Conservation (phyloP, 2,888 invertebrate genomes). For the Antitype chi region DNA sequence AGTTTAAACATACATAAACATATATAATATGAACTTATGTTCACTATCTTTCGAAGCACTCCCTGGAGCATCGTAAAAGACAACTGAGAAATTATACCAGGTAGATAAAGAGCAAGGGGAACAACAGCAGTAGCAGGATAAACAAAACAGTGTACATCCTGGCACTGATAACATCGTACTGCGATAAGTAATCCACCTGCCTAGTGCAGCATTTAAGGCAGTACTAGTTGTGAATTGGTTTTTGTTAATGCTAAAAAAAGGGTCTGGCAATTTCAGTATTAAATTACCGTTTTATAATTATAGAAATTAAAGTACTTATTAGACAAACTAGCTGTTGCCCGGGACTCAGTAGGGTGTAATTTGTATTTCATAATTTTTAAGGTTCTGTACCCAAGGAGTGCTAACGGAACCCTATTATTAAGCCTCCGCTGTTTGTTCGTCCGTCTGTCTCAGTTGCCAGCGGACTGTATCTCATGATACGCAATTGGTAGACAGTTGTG, state of each 20-base stretch:
- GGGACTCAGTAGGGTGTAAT: not conserved
- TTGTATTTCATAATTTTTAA: too few relatives aligned
- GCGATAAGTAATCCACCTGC: slow-evolving; percentile 8
- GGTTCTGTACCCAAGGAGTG: too few relatives aligned
- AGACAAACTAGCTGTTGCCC: not conserved
- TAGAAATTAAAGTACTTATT: not conserved
- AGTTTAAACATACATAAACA: not conserved
- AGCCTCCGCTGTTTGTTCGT: too few relatives aligned
- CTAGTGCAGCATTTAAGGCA: not conserved
- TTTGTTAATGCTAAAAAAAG: not conserved
- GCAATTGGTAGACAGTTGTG: too few relatives aligned
- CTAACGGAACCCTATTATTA: too few relatives aligned
- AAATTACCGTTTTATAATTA: not conserved
- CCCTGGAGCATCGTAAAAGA: slow-evolving; percentile 31
- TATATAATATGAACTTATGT: not conserved
- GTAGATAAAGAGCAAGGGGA: not conserved
- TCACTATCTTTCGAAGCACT: slow-evolving; percentile 9
- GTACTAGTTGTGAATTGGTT: not conserved
- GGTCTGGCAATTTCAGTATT: not conserved
- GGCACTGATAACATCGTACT: slow-evolving; percentile 8
- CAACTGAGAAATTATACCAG: slow-evolving; percentile 22
- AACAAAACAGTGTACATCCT: slow-evolving; percentile 2
- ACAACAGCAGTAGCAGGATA: not conserved
- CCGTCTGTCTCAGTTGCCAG: too few relatives aligned
- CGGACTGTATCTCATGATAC: too few relatives aligned